Conservation (phyloP, 2,797 vertebrate species). For the Choloepus didactylus region DNA sequence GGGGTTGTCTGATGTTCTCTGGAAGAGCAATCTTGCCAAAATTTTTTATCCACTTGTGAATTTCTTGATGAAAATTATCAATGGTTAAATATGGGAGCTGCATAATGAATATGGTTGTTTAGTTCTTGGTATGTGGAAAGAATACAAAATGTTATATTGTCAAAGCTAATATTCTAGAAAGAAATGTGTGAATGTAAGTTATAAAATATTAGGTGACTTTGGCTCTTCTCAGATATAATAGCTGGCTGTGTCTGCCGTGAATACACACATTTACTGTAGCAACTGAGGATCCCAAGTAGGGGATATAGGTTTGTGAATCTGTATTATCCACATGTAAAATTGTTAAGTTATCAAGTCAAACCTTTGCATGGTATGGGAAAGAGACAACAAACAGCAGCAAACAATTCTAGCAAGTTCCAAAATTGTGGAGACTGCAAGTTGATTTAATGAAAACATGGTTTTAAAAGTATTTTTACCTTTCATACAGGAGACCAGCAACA, state of each 20-base stretch:
- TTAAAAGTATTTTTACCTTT: not conserved
- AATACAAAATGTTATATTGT: not conserved
- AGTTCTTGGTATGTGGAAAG: not conserved
- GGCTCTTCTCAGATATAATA: accelerated
- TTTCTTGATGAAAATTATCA: not conserved
- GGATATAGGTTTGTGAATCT: not conserved
- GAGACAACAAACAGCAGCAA: not conserved
- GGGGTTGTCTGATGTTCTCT: not conserved
- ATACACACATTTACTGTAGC: not conserved
- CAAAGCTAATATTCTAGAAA: not conserved
- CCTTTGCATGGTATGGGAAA: too few species aligned
- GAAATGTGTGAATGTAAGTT: accelerated
- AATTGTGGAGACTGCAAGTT: accelerated
- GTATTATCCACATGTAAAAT: not conserved
- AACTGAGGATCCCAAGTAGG: not conserved
- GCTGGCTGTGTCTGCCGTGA: too few species aligned
- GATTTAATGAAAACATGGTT: accelerated
- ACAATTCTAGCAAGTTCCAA: not conserved
- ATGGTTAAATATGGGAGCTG: not conserved
- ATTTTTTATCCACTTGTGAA: not conserved
- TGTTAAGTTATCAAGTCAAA: not conserved
- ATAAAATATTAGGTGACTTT: accelerated
- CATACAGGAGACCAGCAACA: not conserved
- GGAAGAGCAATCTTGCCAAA: accelerated
- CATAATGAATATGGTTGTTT: accelerated